A percentile compares a stretch with the other conserved stretches of the same genome.
These are phyloP conservation scores for Cebus imitator DNA, from an alignment of 2,113 vertebrate species.

Conservation along the genomic window DNA sequence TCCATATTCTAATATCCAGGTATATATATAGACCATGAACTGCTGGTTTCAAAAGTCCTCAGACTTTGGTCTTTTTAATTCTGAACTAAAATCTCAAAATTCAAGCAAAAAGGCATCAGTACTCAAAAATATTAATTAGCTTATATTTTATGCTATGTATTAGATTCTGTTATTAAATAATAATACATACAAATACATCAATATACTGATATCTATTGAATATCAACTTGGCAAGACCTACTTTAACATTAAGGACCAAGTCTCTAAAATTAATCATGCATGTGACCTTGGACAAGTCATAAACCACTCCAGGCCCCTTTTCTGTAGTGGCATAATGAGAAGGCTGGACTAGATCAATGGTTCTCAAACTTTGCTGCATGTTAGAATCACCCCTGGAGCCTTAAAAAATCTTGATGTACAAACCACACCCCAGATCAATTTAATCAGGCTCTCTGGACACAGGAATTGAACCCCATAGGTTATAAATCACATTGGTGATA, in stretches of 20 bases:
- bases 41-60: background rate
- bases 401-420: background rate
- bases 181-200: background rate
- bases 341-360: background rate
- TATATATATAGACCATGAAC: background rate
- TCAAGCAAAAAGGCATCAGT: background rate
- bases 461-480: background rate
- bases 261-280: constrained; percentile 42
- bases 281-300: constrained; percentile 49
- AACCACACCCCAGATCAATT: background rate
- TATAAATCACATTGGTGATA: background rate
- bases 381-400: background rate
- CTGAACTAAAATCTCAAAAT: background rate
- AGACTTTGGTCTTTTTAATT: background rate
- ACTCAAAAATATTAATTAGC: background rate
- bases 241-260: background rate
- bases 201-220: background rate
- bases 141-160: background rate
- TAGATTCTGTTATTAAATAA: background rate
- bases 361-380: background rate
- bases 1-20: background rate
- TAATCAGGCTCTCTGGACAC: background rate
- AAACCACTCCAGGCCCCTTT: background rate
- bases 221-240: background rate
- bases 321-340: background rate